These are phyloP conservation scores for Pelusios castaneus DNA, from an alignment of 2,113 vertebrate genomes.

Conservation along the genomic window DNA sequence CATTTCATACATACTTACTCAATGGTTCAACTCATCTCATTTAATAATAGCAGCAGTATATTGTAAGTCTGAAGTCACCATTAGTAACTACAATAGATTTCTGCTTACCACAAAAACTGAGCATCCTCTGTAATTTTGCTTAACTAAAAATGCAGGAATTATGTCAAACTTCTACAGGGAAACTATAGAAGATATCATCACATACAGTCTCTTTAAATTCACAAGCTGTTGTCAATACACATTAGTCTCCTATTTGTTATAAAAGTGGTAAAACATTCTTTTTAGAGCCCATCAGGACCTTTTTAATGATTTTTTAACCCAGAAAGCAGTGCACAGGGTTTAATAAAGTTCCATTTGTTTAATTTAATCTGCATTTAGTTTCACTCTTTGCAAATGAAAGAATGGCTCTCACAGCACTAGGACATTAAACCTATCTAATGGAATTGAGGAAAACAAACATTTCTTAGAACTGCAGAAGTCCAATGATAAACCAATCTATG, in stretches of 20 bases:
- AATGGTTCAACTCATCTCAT: background rate
- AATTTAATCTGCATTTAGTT: background rate
- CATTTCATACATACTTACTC: background rate
- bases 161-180: background rate
- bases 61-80: background rate
- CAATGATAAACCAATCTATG: background rate
- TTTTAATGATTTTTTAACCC: no score
- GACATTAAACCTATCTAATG: background rate
- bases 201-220: background rate
- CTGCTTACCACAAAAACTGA: background rate
- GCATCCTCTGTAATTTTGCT: rapidly evolving
- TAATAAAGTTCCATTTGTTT: background rate
- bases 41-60: background rate
- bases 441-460: background rate
- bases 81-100: background rate
- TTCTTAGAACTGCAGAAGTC: background rate
- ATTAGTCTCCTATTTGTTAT: background rate
- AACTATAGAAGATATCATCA: background rate
- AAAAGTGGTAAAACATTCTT: background rate
- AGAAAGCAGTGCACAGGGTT: background rate
- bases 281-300: background rate
- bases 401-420: background rate
- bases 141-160: background rate
- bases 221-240: background rate
- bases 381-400: background rate